Base-by-base conservation (phyloP, 30 jellyfish, hydroid and myxozoan species). In the Aurelia aurita region DNA sequence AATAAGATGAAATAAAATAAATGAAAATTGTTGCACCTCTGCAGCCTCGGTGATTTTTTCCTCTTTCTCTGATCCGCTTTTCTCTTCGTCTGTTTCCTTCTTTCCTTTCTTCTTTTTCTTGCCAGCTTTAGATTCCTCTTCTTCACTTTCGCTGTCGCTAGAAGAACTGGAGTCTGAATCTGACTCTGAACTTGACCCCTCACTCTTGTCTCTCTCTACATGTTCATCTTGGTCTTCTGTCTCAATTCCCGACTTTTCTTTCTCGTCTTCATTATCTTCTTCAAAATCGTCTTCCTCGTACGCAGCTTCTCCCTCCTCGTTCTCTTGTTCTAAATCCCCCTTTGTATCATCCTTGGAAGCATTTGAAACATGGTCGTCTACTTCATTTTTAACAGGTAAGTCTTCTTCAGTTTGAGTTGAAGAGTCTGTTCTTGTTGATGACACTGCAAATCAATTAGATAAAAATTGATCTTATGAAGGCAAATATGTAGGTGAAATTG, bases 91-190 rank as follows among this genome's bases (percentile, higher is more conserved):
- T 2, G 31, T 47, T 4, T 80, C 75, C 9, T 21, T 44, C 53
- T 64, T 73, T 34, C 55, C 79, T 3, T 16, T 5, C 55, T 74
- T 74, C 21, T 35, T 43, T 39, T 25, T n/a, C 44, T 71, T 27
- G 20, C 6, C 69, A 3, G 34, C 82, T 71, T 35, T 44, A 1
- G 46, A 26, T 69, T 14, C 75, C 2, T 63, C 75, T 16, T 44
- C 82, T 47, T 80, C 80, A 16, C 12, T 46, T 34, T 70, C 82
- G 43, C 82, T 70, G 5, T 49, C 84, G 39, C 84, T 72, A 0
- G 65, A 53, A 72, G 84, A 72, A 22, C 69, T 32, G 22, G 54
- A n/a, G 12, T 46, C 11, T 23, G 65, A 35, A 29, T 63, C 67
- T n/a, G 62, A 72, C 26, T 72, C 84, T 23, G 84, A 72, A n/a